These are phyloP conservation scores for Catocala fraxini DNA, from an alignment of 2,888 invertebrate genomes.

Conservation along the genomic window DNA sequence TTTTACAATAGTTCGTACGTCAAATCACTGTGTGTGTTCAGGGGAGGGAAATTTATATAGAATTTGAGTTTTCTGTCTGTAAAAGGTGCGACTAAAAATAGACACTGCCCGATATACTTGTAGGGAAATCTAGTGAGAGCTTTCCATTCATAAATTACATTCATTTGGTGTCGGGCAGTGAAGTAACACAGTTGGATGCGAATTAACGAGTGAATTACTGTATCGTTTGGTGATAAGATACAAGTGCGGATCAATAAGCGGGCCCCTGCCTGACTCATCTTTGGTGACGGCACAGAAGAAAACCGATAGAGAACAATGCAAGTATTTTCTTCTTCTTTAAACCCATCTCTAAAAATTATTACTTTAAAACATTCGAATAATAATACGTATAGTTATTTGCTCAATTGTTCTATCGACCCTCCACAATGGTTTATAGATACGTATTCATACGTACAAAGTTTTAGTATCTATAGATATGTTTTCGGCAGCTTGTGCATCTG, in stretches of 20 bases:
- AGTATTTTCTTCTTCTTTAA: constrained; percentile 29
- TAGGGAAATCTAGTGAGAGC: constrained; percentile 68
- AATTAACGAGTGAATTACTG: constrained; percentile 59
- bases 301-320: constrained; percentile 47
- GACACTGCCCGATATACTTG: constrained; percentile 67
- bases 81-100: constrained; percentile 73
- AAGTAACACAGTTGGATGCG: constrained; percentile 63
- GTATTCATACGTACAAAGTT: constrained; percentile 15
- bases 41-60: constrained; percentile 40
- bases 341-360: not conserved
- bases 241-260: constrained; percentile 46
- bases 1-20: constrained; percentile 51
- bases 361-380: not conserved
- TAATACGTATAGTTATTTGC: constrained; percentile 9
- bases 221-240: constrained; percentile 41
- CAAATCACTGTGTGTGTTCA: constrained; percentile 56
- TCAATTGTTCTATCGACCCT: constrained; percentile 27
- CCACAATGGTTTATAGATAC: constrained; percentile 10
- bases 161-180: constrained; percentile 78
- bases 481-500: constrained; percentile 10
- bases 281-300: constrained; percentile 22
- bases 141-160: constrained; percentile 82
- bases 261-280: constrained; percentile 29
- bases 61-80: constrained; percentile 38
- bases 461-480: constrained; percentile 26